Base-by-base conservation (phyloP, 2,888 invertebrate species). In the Chloromyia formosa region DNA sequence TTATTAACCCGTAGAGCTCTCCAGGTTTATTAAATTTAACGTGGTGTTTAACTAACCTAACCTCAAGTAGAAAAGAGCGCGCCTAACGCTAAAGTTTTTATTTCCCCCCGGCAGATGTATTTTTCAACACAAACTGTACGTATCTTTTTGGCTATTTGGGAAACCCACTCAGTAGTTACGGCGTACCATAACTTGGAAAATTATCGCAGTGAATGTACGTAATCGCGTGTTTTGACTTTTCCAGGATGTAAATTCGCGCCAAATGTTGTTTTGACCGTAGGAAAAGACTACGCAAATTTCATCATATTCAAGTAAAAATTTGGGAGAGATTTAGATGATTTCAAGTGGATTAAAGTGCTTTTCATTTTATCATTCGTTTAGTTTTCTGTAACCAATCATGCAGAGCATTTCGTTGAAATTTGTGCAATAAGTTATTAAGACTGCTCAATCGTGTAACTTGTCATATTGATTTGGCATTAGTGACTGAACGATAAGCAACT, bases 231-330 rank as follows among this genome's bases (percentile, higher is more conserved):
- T 18, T 42, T 64, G 64, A 64, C 64, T 69, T 69, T 69, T 69
- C 69, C 69, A 69, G 69, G 69, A 69, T 69, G 69, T 69, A 27
- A 27, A 69, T 27, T 42, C 42, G 64, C 64, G 42, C 42, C 64
- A 42, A 64, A 64, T 40, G 40, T 64, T 40, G 64, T 64, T 49
- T 40, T 4, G 40, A 23, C 42, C 18, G 42, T 3, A 10, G 18
- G 18, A 1, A 1, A 1, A 16, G 9, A 16, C 69, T n/a, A 69
- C 69, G 69, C 53, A 53, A 53, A 53, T 53, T 68, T 68, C 53
- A n/a, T 14, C 23, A 69, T 27, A 69, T 35, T 35, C 27, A 10
- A 54, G 54, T 27, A 12, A 35, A 49, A 20, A 14, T 10, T 56
- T 35, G 69, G 54, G 54, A 69, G 54, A 69, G 27, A 22, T 12